phyloP scores from a whole-genome alignment of 1,140 invertebrate genomes.

The Panulirus ornatus region DNA sequence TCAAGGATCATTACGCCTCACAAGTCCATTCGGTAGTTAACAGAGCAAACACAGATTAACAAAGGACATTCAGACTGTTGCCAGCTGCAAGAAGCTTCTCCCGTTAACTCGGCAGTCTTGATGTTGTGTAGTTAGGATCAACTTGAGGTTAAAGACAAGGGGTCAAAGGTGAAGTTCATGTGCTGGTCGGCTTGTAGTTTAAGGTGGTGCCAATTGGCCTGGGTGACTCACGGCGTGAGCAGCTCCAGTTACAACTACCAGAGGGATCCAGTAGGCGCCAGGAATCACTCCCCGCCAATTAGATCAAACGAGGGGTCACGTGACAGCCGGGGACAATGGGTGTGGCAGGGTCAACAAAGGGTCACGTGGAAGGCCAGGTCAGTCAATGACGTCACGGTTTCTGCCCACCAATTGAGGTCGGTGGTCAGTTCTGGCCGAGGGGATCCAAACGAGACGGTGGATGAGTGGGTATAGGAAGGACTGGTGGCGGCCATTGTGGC shows the following conservation, averaged over 20 bases:
- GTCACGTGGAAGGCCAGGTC: conserved; percentile 33
- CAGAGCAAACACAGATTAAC: conserved; percentile 57
- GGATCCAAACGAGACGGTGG: conserved; percentile 26
- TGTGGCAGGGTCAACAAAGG: conserved; percentile 26
- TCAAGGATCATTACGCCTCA: conserved; percentile 47
- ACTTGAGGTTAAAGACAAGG: too few relatives aligned
- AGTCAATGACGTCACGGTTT: conserved; percentile 59
- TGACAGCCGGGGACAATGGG: conserved; percentile 55
- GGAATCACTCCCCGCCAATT: conserved; percentile 65
- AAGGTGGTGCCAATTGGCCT: too few relatives aligned
- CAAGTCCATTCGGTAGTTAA: conserved; percentile 60
- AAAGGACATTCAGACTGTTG: neutral
- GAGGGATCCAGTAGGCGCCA: too few relatives aligned
- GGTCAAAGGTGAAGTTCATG: too few relatives aligned
- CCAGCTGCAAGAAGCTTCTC: neutral
- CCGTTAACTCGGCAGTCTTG: too few relatives aligned
- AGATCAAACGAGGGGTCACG: conserved; percentile 67
- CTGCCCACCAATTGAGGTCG: conserved; percentile 36
- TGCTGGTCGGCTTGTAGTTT: too few relatives aligned
- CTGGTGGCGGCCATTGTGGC: neutral
- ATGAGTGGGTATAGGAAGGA: neutral
- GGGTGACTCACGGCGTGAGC: too few relatives aligned
- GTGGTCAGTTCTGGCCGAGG: conserved; percentile 48
- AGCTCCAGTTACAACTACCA: too few relatives aligned
- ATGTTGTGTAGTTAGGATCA: too few relatives aligned